Evolutionary conservation across 2,888 invertebrate genomes (phyloP), one percentile per base, ranked within the genome.

Genomic region (Diloba caeruleocephala): DNA sequence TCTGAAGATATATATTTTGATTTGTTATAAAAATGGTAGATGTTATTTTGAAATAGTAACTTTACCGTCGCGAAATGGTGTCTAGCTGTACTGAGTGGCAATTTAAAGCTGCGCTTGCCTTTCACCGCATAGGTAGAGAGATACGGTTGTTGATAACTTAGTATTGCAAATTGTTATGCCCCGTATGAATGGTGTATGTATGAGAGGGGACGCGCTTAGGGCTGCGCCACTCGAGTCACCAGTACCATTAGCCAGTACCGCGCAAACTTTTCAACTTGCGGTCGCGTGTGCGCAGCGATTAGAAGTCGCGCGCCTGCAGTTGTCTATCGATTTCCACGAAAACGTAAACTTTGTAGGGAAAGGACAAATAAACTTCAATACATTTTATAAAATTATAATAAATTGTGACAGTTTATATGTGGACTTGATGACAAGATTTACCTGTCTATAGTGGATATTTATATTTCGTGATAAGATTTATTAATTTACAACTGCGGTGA

Each of bases 401-500:
- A 33, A 45, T 8, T 32, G 63, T 69, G 74, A 58, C 44, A 62
- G 46, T 60, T 66, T 56, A 44, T 57, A 68, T 50, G 53, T 51
- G 32, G 43, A 64, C 31, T 63, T 19, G 14, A 56, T 59, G 55
- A 71, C 68, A 66, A 74, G 13, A 63, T 66, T 70, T 57, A 34
- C 21, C 21, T 31, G 57, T 14, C 10, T 32, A 33, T 9, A 64
- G 71, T 62, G 65, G 66, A 71, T 67, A 69, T 75, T 73, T 60
- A 48, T 41, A 57, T 61, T 73, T 56, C 41, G 59, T 66, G 82
- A 81, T 81, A 81, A 80, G 74, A 72, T 67, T 80, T 80, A 84
- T 78, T 78, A 81, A 82, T 88, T 89, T 82, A 73, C 76, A 72
- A 81, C 65, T 79, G 71, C 74, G 87, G 91, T 90, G 76, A 88